Base-by-base conservation (phyloP, 2,797 vertebrate species). In the Melanotaenia trifasciata region DNA sequence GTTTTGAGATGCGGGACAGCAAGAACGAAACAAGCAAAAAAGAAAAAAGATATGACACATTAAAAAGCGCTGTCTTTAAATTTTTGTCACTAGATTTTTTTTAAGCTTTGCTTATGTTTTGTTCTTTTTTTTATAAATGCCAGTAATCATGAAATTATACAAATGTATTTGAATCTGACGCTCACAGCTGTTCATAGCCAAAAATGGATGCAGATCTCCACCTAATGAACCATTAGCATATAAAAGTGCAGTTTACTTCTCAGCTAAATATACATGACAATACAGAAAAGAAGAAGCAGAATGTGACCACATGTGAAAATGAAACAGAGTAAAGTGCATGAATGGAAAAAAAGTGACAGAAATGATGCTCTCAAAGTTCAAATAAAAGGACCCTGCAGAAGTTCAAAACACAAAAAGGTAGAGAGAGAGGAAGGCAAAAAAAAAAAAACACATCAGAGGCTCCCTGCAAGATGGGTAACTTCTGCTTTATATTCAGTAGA, bases 1-100 rank as follows among this genome's bases (percentile, higher is more conserved):
- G 70, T 64, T 74, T 78, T 61, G 60, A 76, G 62, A 77, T 61
- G 22, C 14, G 36, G 26, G 3, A 65, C 12, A 14, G 59, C 50
- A 51, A 36, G 28, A 68, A 78, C 36, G 38, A 72, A 70, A 82
- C 1, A 57, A 14, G 26, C 20, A 47, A 47, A 47, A 3, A n/a
- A 18, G 45, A 28, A 67, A 35, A 54, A 58, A 76, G 9, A 76
- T 0, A 30, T 18, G 26, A 45, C 43, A 20, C 18, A 18, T 6
- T 4, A 20, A 45, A 16, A 45, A 18, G 18, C 14, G 1, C 11
- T 4, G 18, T 43, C 14, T 43, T 43, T 20, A 6, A 2, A 20
- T 45, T 20, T 20, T 45, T 45, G 12, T 8, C 43, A 20, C 18
- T 18, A 45, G 16, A 16, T 18, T 16, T 18, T 16, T 18, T 43